These are phyloP conservation scores for Mus caroli DNA, from an alignment of 2,797 vertebrate genomes.

Conservation along the genomic window DNA sequence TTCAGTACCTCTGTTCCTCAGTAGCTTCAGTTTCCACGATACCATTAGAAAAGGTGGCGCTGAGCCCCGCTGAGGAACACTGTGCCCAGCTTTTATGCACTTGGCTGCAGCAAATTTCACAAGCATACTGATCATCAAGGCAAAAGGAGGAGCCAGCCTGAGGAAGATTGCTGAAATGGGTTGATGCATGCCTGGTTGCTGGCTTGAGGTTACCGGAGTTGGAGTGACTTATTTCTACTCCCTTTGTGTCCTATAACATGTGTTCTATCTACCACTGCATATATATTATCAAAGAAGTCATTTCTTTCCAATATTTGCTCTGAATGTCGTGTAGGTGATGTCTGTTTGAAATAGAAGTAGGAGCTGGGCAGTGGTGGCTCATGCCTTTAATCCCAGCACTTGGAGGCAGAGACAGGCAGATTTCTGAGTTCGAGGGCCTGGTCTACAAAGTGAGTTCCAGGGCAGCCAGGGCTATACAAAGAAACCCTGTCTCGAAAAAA, in stretches of 20 bases:
- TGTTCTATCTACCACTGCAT: slow-evolving; percentile 64
- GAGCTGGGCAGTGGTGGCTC: neutral
- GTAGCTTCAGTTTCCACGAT: neutral
- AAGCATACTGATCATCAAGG: neutral
- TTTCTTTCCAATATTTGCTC: slow-evolving; percentile 30
- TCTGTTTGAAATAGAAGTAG: slow-evolving; percentile 64
- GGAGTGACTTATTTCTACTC: neutral
- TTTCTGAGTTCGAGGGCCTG: no score
- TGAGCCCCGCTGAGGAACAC: neutral
- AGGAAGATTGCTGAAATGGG: neutral
- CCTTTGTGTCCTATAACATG: neutral
- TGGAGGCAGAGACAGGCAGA: no score
- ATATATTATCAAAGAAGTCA: neutral
- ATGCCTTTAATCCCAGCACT: no score
- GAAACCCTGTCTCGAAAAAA: no score
- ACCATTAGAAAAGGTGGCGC: neutral
- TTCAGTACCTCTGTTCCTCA: neutral
- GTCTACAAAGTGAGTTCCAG: no score
- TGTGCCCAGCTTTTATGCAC: neutral
- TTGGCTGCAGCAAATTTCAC: neutral
- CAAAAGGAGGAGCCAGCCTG: slow-evolving; percentile 26
- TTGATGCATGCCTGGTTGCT: slow-evolving; percentile 25
- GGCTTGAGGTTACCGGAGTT: neutral
- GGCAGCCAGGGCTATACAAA: no score
- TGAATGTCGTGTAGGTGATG: slow-evolving; percentile 79